Base-by-base conservation (phyloP, 2,888 invertebrate species). In the Pterobdella sp. region DNA sequence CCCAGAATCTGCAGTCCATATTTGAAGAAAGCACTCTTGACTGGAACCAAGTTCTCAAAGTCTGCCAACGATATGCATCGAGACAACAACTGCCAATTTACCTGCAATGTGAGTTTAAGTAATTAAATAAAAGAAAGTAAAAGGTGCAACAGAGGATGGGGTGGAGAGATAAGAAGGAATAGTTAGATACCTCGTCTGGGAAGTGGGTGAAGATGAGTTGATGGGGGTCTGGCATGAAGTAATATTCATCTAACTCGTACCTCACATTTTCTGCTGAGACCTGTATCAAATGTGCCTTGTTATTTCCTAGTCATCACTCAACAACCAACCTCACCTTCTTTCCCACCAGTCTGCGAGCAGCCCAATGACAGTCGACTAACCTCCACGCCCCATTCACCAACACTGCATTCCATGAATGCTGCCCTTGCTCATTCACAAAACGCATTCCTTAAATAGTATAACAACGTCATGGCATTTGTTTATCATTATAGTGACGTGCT, bases 21-120 rank as follows among this genome's bases (percentile, higher is more conserved):
- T 76, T 83, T 83, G 80, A 84, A 84, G 80, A 84, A 84, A 73
- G 82, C 82, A 34, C 82, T 82, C 76, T 84, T 84, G 79, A 84
- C 83, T 74, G 83, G 83, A 0, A 83, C 83, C 78, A 84, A 81
- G 77, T 82, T 80, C 78, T 84, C 84, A 77, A 84, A 84, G 77
- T 83, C 83, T 31, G 81, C 79, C 72, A 81, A 78, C 0, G 77
- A 77, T 60, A 83, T 79, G 69, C 79, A 78, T 18, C 80, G 76
- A 73, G 82, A 81, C 26, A 84, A 77, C 73, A 84, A 78, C 79
- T 84, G 84, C 84, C 84, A 84, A 74, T 81, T 81, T 32, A 76
- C 64, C 60, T 83, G 82, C 68, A 82, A 82, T 1, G 83, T 83
- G 76, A 81, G 82, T 77, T 84, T 83, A 56, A 18, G 60, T 26